phyloP scores from a whole-genome alignment of 2,797 vertebrate genomes.

The Rhynchonycteris naso region DNA sequence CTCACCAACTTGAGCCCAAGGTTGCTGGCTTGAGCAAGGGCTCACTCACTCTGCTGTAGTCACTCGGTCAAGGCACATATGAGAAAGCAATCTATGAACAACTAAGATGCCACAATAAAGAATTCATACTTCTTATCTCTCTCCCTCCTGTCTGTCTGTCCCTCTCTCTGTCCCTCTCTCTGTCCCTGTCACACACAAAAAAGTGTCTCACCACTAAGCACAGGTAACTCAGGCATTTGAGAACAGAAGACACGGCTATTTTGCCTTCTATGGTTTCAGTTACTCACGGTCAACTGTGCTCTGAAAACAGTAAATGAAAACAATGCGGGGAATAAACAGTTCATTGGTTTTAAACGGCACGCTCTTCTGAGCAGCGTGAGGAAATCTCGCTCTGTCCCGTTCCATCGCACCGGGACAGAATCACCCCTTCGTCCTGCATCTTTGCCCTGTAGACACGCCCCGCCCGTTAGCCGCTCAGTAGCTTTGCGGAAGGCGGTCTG shows the following conservation, averaged over 20 bases:
- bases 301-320: not conserved
- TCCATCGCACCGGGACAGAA: fast-evolving
- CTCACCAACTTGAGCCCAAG: too few species aligned
- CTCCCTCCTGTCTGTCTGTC: too few species aligned
- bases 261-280: not conserved
- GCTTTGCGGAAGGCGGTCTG: not conserved
- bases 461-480: not conserved
- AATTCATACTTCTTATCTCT: too few species aligned
- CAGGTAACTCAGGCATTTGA: not conserved
- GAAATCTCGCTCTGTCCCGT: not conserved
- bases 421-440: not conserved
- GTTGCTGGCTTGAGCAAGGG: too few species aligned
- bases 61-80: too few species aligned
- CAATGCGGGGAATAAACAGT: not conserved
- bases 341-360: not conserved
- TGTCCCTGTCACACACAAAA: too few species aligned
- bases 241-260: not conserved
- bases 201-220: not conserved
- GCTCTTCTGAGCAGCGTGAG: not conserved
- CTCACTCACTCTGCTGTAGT: too few species aligned
- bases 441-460: too few species aligned
- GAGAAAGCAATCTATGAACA: too few species aligned
- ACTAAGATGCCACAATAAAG: too few species aligned
- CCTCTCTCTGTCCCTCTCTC: too few species aligned
- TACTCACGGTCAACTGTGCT: too few species aligned